Base-by-base conservation (phyloP, 2,113 vertebrate species). In the Jacana jacana region DNA sequence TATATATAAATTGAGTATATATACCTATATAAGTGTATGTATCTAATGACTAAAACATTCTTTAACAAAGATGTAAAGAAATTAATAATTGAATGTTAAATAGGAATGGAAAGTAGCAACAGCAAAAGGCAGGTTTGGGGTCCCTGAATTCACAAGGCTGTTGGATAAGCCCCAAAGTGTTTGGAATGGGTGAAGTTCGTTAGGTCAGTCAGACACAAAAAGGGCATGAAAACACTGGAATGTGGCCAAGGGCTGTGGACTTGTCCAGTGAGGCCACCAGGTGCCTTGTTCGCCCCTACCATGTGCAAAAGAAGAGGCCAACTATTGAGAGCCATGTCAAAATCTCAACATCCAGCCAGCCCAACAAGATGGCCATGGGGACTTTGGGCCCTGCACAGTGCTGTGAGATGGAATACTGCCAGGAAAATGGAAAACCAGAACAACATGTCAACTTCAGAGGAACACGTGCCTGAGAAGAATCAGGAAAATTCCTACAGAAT, bases 321-420 rank as follows among this genome's bases (percentile, higher is more conserved):
- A 5, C 35, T 3, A 0, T 8, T 8, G 4, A 58, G 10, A 79
- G 19, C 13, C 3, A 1, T 13, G n/a, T 27, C 1, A 1, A 33
- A 25, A 42, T 5, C 3, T 37, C 27, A 17, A 22, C 11, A 25
- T 11, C 58, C 35, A 33, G 25, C 31, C 48, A 57, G 31, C 10
- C 42, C 37, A 42, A 33, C 0, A 1, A 28, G 37, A 30, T 12
- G 37, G 73, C 33, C 24, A 5, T 39, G 33, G 7, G n/a, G 52
- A 39, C 16, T 46, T 31, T 15, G 33, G 23, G 19, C 13, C 72
- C 35, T 65, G 33, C 35, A 57, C 11, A 24, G 35, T 44, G 65
- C n/a, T 58, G 33, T 19, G 58, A 42, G 58, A 44, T 44, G 13
- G 15, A 65, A 39, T 24, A 28, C 37, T n/a, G 33, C 23, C 61